phyloP scores from a whole-genome alignment of 2,888 invertebrate species.

The Apodemia zela region DNA sequence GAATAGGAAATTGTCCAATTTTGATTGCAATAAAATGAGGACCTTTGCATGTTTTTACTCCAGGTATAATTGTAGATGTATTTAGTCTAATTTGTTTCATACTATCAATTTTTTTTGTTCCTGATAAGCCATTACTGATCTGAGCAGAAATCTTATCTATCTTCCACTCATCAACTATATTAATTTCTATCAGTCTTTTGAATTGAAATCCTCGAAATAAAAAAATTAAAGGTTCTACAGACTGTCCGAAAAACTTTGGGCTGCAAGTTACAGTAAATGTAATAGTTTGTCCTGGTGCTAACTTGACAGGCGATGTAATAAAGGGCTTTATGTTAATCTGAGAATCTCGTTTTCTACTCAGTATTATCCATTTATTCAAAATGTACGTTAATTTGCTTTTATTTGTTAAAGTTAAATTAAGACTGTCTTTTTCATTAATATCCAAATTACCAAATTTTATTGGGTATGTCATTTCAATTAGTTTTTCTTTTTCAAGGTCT shows the following conservation, averaged over 20 bases:
- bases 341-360: slow-evolving; percentile 72
- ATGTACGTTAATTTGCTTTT: slow-evolving; percentile 65
- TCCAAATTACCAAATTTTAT: slow-evolving; percentile 71
- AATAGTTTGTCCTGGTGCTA: slow-evolving; percentile 62
- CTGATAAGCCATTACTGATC: slow-evolving; percentile 19
- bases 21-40: slow-evolving; percentile 82
- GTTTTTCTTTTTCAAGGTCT: slow-evolving; percentile 62
- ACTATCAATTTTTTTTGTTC: slow-evolving; percentile 40
- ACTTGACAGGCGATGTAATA: slow-evolving; percentile 45
- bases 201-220: slow-evolving; percentile 82
- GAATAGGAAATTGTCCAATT: slow-evolving; percentile 68
- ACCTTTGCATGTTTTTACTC: slow-evolving; percentile 68
- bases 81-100: slow-evolving; percentile 48
- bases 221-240: slow-evolving; percentile 82
- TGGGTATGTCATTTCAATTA: slow-evolving; percentile 76
- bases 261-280: slow-evolving; percentile 71
- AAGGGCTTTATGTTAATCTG: slow-evolving; percentile 71
- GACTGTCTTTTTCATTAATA: slow-evolving; percentile 42
- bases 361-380: slow-evolving; percentile 73
- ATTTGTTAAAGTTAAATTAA: slow-evolving; percentile 52
- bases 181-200: slow-evolving; percentile 79
- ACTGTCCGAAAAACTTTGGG: slow-evolving; percentile 81
- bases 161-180: slow-evolving; percentile 51
- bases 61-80: slow-evolving; percentile 61
- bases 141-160: slow-evolving; percentile 21